Base-by-base conservation (phyloP, 2,113 vertebrate species). In the Myxocyprinus asiaticus region DNA sequence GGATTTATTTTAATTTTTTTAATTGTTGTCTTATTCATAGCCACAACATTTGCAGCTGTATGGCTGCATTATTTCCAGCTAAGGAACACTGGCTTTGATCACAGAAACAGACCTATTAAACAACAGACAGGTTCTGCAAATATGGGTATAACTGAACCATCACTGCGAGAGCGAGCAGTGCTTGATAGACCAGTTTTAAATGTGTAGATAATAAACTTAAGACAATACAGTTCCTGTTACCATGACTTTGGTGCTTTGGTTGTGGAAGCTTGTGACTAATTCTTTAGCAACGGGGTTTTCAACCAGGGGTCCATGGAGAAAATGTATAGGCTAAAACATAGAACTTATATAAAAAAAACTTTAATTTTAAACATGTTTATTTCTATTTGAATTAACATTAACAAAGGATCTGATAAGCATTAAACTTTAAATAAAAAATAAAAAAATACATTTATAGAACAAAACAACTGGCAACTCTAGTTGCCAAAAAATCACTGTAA, bases 1-100 rank as follows among this genome's bases (percentile, higher is more conserved):
- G 14, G 12, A 63, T 78, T 80, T 56, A 55, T 9, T 33, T 80
- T 65, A 42, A 76, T 83, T 64, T 83, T 22, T 81, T 78, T 69
- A 4, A 69, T 62, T 33, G 43, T 15, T 56, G 11, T 48, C 44
- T 69, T 55, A 33, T 66, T 17, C 45, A 62, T 9, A 44, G 14
- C 47, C 51, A 48, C 53, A 22, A 17, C 22, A 62, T 48, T 73
- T 48, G 14, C 10, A n/a, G 51, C 22, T 33, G 22, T 33, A 33
- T 33, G 22, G 7, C 22, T 33, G 4, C 14, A 2, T 5, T 58
- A 33, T 50, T 56, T 42, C n/a, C 22, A 33, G 22, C 45, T 74
- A 11, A 48, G 22, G 15, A 62, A 74, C 61, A 14, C 7, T 33
- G 15, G 43, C n/a, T 62, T 6, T n/a, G 33, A 62, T 62, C 58